Conservation (phyloP, 2,888 invertebrate genomes). For the Perithous albicinctus region DNA sequence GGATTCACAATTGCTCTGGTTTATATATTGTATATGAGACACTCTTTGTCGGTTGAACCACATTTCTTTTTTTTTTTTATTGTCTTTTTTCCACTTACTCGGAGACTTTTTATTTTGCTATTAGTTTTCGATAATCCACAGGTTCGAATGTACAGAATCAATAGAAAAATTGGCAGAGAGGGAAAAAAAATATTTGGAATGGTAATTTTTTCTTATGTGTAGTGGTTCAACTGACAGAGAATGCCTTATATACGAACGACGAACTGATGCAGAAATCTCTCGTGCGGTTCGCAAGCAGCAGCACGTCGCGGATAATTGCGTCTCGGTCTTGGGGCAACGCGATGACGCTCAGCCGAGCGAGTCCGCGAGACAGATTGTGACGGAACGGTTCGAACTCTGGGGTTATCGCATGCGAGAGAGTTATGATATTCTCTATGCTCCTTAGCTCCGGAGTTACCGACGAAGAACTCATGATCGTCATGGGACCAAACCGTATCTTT, state of each 20-base stretch:
- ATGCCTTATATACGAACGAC: background rate
- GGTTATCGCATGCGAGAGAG: conserved; percentile 77
- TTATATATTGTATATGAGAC: too few relatives aligned
- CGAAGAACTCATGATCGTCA: conserved; percentile 34
- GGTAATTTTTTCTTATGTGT: too few relatives aligned
- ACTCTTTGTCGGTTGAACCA: too few relatives aligned
- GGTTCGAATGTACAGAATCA: too few relatives aligned
- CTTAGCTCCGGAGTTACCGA: conserved; percentile 33
- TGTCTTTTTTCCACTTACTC: too few relatives aligned
- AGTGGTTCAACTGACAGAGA: too few relatives aligned
- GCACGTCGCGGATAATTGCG: conserved; percentile 62
- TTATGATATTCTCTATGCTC: conserved; percentile 37
- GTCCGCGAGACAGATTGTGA: conserved; percentile 80
- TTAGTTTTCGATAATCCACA: too few relatives aligned
- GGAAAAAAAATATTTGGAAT: too few relatives aligned
- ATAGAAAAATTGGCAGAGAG: too few relatives aligned
- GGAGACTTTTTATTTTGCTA: too few relatives aligned
- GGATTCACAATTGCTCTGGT: background rate
- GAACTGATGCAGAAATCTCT: background rate
- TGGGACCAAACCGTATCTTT: conserved; percentile 36
- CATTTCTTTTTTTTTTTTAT: too few relatives aligned
- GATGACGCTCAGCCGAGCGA: conserved; percentile 65
- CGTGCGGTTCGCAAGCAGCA: background rate
- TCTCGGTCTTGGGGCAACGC: conserved; percentile 50
- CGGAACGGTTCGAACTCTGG: conserved; percentile 74